Evolutionary conservation across 1,140 invertebrate species (phyloP), one percentile per base, ranked within the genome.

Genomic region (Zaprionus ghesquierei): DNA sequence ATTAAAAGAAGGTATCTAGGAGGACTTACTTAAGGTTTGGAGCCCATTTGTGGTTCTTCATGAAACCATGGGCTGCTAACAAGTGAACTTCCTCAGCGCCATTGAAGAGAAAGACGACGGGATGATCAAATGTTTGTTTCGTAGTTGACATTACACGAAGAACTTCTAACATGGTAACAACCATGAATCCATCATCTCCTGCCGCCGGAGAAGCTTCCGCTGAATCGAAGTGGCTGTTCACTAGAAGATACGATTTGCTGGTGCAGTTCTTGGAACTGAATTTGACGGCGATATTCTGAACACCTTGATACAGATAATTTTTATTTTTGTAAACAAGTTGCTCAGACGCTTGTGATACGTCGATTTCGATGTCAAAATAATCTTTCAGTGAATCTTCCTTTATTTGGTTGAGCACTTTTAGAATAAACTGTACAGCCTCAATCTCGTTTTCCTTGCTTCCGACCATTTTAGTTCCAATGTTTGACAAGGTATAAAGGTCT

Each of bases 181-280:
- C 97, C 90, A 99, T 93, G 95, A 97, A 96, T 50, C 98, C 81
- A 31, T 81, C 81, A 50, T 96, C 97, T 74, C 95, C 96, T 3
- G 96, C 94, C 13, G 77, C 93, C 27, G 94, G 93, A 77, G 97
- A 98, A 79, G 96, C 96, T 41, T 95, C 93, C 84, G 98, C 96
- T 49, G 96, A 95, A 93, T 99, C 98, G 93, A 96, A 98, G 93
- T 99, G 98, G 92, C 98, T 98, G 93, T 99, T 99, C 54, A 99
- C 93, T 46, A 99, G 92, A 60, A 99, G 93, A 90, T 96, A 77
- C 0, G 76, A 70, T 46, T 86, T 35, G 25, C 81, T 86, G 0
- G 74, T 81, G 1, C 55, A 63, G 33, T 72, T 80, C 71, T 92
- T 92, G 0, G 93, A 92, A 25, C 94, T 94, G 46, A 98, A 92